These are phyloP conservation scores for Drosophila obscura DNA, from an alignment of 1,140 invertebrate genomes.

Conservation along the genomic window DNA sequence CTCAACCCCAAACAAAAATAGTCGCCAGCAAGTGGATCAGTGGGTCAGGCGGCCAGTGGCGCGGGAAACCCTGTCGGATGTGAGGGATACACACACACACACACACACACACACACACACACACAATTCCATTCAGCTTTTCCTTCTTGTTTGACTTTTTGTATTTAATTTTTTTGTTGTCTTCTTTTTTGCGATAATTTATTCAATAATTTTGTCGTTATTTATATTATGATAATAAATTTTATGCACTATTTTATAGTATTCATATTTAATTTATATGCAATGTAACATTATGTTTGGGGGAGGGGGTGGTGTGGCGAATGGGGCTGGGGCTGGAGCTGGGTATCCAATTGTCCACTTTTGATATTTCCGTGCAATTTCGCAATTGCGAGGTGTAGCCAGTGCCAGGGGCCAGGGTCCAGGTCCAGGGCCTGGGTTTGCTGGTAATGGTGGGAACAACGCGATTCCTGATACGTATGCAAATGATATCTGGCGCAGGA, in stretches of 20 bases:
- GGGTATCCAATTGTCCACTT: constrained; percentile 36
- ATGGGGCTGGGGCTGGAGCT: constrained; percentile 7
- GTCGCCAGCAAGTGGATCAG: constrained; percentile 51
- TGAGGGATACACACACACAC: constrained; percentile 14
- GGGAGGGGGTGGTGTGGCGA: constrained; percentile 1
- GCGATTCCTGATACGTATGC: constrained; percentile 74
- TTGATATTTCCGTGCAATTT: constrained; percentile 36
- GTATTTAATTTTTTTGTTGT: constrained; percentile 18
- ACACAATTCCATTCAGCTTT: neutral
- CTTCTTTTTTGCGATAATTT: constrained; percentile 69
- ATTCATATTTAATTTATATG: constrained; percentile 78
- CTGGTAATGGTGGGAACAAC: constrained; percentile 49
- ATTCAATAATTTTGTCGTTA: constrained; percentile 79
- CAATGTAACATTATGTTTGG: constrained; percentile 75
- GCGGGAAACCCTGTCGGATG: constrained; percentile 38
- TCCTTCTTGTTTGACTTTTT: constrained; percentile 27
- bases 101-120: neutral
- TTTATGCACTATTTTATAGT: constrained; percentile 81
- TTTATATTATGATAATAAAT: constrained; percentile 75
- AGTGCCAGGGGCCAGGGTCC: neutral
- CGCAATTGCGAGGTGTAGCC: constrained; percentile 1
- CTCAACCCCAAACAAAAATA: constrained; percentile 3
- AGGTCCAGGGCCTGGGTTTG: neutral
- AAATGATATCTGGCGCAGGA: constrained; percentile 69
- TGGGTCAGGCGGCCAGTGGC: constrained; percentile 38